Evolutionary conservation across 2,113 vertebrate genomes (phyloP).

Genomic region (Conger conger): DNA sequence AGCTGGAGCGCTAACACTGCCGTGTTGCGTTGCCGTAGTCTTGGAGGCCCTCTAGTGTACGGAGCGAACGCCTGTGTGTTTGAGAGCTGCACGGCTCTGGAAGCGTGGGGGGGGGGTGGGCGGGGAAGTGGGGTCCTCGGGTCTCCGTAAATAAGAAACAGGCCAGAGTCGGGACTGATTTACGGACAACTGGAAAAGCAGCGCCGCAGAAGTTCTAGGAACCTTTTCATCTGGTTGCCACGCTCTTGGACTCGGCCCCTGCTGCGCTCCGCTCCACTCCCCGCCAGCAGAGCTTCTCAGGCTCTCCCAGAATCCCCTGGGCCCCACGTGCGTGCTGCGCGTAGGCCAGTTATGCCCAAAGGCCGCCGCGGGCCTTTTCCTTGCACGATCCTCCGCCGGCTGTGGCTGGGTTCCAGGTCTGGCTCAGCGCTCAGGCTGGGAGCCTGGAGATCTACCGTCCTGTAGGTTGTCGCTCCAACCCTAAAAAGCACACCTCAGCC

Average conservation of each 20-base stretch:
- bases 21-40: background rate
- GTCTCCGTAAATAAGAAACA: conserved; percentile 37
- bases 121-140: background rate
- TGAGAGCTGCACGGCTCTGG: background rate
- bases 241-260: background rate
- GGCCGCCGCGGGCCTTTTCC: background rate
- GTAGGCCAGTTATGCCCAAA: too few species aligned
- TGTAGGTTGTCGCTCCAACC: too few species aligned
- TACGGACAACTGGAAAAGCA: conserved; percentile 37
- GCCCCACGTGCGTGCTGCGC: background rate
- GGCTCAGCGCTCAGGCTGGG: background rate
- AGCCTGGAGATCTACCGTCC: conserved; percentile 10
- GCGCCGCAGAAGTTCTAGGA: conserved; percentile 32
- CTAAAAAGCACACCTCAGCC: too few species aligned
- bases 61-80: background rate
- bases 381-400: background rate
- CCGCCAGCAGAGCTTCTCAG: background rate
- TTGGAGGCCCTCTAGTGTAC: conserved; percentile 40
- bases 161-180: conserved; percentile 35
- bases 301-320: background rate
- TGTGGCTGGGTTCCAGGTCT: background rate
- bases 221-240: conserved; percentile 50
- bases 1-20: background rate
- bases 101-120: background rate
- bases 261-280: too few species aligned